Evolutionary conservation across 1,140 invertebrate genomes (phyloP), one percentile per base, ranked within the genome.

Genomic region (Arctopsyche grandis): DNA sequence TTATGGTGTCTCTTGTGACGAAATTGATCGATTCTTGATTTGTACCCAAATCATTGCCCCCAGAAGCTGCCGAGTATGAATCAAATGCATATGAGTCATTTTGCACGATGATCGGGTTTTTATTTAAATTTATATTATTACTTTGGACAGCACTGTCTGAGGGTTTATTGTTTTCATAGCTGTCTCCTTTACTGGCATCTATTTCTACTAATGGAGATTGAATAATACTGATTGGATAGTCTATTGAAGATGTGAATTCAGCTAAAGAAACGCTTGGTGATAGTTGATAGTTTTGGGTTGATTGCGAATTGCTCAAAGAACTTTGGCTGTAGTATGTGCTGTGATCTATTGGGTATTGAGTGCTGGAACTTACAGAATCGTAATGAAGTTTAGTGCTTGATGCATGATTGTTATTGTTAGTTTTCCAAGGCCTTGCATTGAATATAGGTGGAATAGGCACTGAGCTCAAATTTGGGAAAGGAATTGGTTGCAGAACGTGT

Each of bases 131-230:
- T 44, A 79, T 48, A 75, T 75, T 75, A 14, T 63, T 71, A 29
- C 74, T 71, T 38, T 73, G 22, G 66, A 77, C 43, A 71, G 29
- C 43, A 56, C 75, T 77, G 69, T 78, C 69, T 46, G 24, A 19
- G 16, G 3, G 29, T 69, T 74, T 46, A 14, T 48, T 38, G 43
- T 73, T 12, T 69, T 85, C 84, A 78, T 85, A 85, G 69, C 80
- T 79, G 82, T 82, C 79, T 76, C 85, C 86, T 52, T 83, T 79
- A 14, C 21, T 80, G n/a, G 85, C 83, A 71, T 87, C 86, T 63
- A 91, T 87, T 81, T 93, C 91, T 46, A 92, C 88, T 26, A 92
- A 82, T 75, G 91, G 91, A 43, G 92, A 92, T 80, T 91, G 90
- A 63, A 92, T 89, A 69, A 91, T 85, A 52, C 89, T 90, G 14